Base-by-base conservation (phyloP, 1,140 invertebrate species). In the Aethina tumida region DNA sequence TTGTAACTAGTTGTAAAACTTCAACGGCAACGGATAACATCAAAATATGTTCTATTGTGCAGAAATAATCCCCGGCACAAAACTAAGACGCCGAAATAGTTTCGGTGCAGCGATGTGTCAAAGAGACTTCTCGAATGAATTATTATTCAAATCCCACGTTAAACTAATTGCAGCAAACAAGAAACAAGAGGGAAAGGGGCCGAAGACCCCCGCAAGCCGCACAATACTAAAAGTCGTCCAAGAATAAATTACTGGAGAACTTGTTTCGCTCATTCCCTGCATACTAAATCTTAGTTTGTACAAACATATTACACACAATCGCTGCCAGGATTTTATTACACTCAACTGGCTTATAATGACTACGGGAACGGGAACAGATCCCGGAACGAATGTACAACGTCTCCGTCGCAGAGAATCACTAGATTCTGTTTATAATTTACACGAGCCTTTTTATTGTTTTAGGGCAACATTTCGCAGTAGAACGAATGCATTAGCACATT, bases 111-210 rank as follows among this genome's bases (percentile, higher is more conserved):
- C 47, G 30, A 46, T 51, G 51, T 47, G 51, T 51, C 48, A 51
- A 53, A 52, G 41, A 36, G 36, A 31, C 35, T 26, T 27, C 35
- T 20, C 34, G 45, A 47, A 53, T 50, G 43, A 51, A 51, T 53
- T 51, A 53, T 51, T 46, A 50, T 51, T 45, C 48, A 53, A 53
- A 53, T 53, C 45, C 49, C 43, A 28, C 21, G 38, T 26, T 33
- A 48, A 43, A 53, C 48, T 53, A 53, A 53, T 53, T 53, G 51
- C 45, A 47, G 46, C 37, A 46, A 51, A 50, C 49, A 53, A 53
- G 51, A 51, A 53, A 47, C 35, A 40, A 45, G 40, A 35, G 38
- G 40, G 36, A 36, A 42, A 44, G n/a, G 43, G 44, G 32, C 49
- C 35, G 36, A 49, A 38, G 37, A 42, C 27, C 24, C 18, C 8